Evolutionary conservation across 2,797 vertebrate genomes (phyloP).

Genomic region (Melanotaenia maccullochi): DNA sequence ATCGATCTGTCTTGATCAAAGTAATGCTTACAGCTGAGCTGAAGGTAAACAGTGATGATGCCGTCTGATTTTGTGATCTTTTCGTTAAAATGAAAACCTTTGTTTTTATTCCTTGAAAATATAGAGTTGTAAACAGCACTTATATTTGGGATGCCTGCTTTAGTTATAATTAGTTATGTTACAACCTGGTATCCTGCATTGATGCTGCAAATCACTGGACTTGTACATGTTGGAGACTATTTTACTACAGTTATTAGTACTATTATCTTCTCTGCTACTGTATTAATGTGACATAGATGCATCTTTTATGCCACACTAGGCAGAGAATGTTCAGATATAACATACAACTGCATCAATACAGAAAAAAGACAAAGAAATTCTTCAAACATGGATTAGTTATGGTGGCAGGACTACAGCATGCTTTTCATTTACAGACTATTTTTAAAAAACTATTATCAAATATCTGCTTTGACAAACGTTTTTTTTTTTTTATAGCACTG

Average conservation of each 20-base stretch:
- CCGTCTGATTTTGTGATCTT: background rate
- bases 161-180: background rate
- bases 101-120: background rate
- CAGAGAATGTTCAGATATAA: background rate
- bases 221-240: background rate
- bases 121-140: background rate
- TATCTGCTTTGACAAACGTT: conserved; percentile 24
- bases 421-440: conserved; percentile 12
- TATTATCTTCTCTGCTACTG: background rate
- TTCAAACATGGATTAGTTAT: background rate
- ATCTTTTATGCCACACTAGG: background rate
- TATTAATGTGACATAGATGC: background rate
- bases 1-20: background rate
- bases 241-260: background rate
- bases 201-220: background rate
- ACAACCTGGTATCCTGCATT: background rate
- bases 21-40: background rate
- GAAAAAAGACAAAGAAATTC: background rate
- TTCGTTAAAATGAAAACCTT: background rate
- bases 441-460: background rate
- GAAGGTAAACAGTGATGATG: background rate
- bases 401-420: background rate
- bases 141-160: background rate
- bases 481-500: conserved; percentile 23
- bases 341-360: background rate